phyloP scores from a whole-genome alignment of 1,140 invertebrate genomes.

The Scaptomyza pallida region DNA sequence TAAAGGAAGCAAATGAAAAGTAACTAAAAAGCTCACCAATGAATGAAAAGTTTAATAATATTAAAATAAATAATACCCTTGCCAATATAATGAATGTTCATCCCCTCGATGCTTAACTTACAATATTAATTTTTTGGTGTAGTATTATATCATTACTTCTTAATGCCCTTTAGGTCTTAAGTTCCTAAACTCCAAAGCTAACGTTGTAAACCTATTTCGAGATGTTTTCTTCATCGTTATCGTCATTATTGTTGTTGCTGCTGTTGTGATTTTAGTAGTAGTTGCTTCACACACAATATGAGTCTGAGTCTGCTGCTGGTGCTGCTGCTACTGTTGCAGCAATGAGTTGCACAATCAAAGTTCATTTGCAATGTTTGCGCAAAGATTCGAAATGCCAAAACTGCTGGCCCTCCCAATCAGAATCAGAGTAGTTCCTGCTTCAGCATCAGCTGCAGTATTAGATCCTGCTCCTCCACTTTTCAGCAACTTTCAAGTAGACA shows the following conservation, averaged over 20 bases:
- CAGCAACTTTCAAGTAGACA: conserved; percentile 31
- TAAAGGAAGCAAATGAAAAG: too few species aligned
- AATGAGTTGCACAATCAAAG: conserved; percentile 59
- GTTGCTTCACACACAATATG: conserved; percentile 1
- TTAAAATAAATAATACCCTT: too few species aligned
- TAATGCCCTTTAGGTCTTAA: neutral
- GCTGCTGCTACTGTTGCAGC: conserved; percentile 9
- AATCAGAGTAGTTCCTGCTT: conserved; percentile 15
- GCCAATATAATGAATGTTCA: too few species aligned
- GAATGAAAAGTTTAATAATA: too few species aligned
- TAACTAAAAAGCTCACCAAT: too few species aligned
- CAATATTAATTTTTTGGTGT: too few species aligned
- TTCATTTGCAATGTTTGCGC: conserved; percentile 68
- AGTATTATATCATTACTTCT: too few species aligned
- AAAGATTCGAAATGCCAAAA: conserved; percentile 60
- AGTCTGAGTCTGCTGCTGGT: neutral
- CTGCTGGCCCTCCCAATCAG: conserved; percentile 43
- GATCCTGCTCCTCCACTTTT: neutral
- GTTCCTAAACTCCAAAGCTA: neutral
- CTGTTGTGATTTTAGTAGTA: conserved; percentile 12
- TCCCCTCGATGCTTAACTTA: too few species aligned
- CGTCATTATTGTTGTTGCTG: conserved; percentile 4
- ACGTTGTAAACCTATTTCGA: neutral
- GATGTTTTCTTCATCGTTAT: neutral
- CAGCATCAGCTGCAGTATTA: neutral